Conservation (phyloP, 2,113 vertebrate species). For the Periophthalmodon schlosseri region DNA sequence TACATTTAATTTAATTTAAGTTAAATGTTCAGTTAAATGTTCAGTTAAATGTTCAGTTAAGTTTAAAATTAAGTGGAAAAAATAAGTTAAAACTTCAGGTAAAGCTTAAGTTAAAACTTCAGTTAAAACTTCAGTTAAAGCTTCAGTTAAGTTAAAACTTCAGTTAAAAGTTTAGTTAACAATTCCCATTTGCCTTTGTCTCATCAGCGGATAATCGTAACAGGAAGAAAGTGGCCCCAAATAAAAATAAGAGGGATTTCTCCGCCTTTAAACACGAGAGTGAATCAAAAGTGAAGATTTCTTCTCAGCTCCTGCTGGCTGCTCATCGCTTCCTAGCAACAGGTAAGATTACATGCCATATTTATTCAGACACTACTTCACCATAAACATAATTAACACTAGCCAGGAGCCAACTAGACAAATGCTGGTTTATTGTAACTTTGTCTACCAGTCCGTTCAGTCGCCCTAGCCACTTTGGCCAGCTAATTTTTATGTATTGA, state of each 20-base stretch:
- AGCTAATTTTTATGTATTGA: too few relatives aligned
- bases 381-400: not conserved
- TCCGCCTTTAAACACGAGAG: conserved; percentile 92
- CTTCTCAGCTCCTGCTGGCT: conserved; percentile 93
- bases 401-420: not conserved
- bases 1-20: not conserved
- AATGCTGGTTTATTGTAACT: not conserved
- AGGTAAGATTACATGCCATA: conserved; percentile 72
- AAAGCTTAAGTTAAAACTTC: not conserved
- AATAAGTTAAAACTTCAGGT: too few relatives aligned
- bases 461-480: too few relatives aligned
- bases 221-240: conserved; percentile 84
- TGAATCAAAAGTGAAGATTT: conserved; percentile 93
- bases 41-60: not conserved
- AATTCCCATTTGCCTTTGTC: conserved; percentile 1
- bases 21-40: not conserved
- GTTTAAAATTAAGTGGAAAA: too few relatives aligned
- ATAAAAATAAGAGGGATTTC: conserved; percentile 90
- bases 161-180: not conserved
- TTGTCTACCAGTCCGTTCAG: too few relatives aligned
- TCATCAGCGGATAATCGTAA: conserved; percentile 87
- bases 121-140: not conserved
- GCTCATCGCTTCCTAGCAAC: conserved; percentile 95
- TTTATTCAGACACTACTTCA: not conserved
- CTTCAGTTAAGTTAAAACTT: not conserved